phyloP scores from a whole-genome alignment of 2,113 vertebrate species.

The Nothobranchius furzeri region DNA sequence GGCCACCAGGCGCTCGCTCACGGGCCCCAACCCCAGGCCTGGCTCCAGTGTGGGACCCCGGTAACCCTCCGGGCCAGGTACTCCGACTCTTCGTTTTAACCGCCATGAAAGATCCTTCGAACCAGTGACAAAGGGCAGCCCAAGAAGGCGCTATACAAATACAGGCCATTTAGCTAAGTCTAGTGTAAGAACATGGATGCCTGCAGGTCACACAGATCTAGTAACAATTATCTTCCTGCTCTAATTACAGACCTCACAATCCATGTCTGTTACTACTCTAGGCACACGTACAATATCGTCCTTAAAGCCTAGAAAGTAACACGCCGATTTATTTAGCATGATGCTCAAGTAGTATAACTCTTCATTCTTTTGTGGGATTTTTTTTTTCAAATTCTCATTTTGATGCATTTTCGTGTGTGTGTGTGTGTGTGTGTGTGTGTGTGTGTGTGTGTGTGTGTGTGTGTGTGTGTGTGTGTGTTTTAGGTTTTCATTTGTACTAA shows the following conservation, averaged over 20 bases:
- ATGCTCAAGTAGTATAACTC: too few relatives aligned
- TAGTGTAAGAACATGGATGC: background rate
- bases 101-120: too few relatives aligned
- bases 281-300: background rate
- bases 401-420: slow-evolving; percentile 45
- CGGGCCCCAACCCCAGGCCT: too few relatives aligned
- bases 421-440: slow-evolving; percentile 47
- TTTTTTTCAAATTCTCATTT: slow-evolving; percentile 35
- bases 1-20: too few relatives aligned
- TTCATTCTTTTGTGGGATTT: slow-evolving; percentile 1
- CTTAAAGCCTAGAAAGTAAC: too few relatives aligned
- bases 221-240: background rate
- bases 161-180: background rate
- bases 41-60: too few relatives aligned
- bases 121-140: too few relatives aligned
- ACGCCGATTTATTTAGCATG: too few relatives aligned
- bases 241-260: background rate
- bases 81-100: too few relatives aligned
- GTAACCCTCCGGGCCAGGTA: too few relatives aligned
- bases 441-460: slow-evolving; percentile 46
- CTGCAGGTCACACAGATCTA: background rate
- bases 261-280: background rate
- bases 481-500: slow-evolving; percentile 53
- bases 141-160: too few relatives aligned
- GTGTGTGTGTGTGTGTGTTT: slow-evolving; percentile 50